phyloP scores from a whole-genome alignment of 2,888 invertebrate species.

The Exocentrus adspersus region DNA sequence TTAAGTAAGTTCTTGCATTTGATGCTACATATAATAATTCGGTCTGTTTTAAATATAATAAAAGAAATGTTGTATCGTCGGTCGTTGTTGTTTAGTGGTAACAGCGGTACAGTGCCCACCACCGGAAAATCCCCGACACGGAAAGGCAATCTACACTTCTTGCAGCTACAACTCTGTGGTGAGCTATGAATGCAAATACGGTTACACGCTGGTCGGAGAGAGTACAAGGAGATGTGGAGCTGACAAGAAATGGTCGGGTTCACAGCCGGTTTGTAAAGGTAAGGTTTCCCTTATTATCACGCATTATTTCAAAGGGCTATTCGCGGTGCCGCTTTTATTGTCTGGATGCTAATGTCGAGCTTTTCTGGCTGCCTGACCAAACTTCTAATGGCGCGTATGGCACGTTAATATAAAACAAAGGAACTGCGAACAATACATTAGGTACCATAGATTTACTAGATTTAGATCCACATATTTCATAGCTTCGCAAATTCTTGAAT shows the following conservation, averaged over 20 bases:
- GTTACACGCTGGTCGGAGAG: slow-evolving; percentile 90
- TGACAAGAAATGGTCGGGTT: slow-evolving; percentile 94
- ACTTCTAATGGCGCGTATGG: too few species aligned
- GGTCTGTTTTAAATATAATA: slow-evolving; percentile 27
- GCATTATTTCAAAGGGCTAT: too few species aligned
- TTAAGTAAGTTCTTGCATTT: too few species aligned
- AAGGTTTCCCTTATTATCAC: slow-evolving; percentile 39
- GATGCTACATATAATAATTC: neutral
- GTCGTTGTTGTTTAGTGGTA: slow-evolving; percentile 68
- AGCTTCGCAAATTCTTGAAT: too few species aligned
- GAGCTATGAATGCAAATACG: slow-evolving; percentile 95
- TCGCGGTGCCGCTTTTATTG: too few species aligned
- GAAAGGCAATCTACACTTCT: slow-evolving; percentile 91
- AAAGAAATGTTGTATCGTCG: slow-evolving; percentile 40
- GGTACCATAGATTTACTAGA: too few species aligned
- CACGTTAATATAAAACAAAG: too few species aligned
- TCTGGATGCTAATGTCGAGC: too few species aligned
- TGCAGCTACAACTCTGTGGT: slow-evolving; percentile 95
- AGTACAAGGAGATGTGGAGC: slow-evolving; percentile 92
- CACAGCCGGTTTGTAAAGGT: slow-evolving; percentile 94
- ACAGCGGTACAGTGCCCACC: slow-evolving; percentile 94
- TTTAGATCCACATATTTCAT: too few species aligned
- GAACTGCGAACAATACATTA: too few species aligned
- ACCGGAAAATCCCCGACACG: slow-evolving; percentile 91
- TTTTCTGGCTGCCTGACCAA: too few species aligned